A percentile compares a stretch with the other conserved stretches of the same genome.
These are phyloP conservation scores for Latheticus oryzae DNA, from an alignment of 2,888 invertebrate species.

Conservation along the genomic window DNA sequence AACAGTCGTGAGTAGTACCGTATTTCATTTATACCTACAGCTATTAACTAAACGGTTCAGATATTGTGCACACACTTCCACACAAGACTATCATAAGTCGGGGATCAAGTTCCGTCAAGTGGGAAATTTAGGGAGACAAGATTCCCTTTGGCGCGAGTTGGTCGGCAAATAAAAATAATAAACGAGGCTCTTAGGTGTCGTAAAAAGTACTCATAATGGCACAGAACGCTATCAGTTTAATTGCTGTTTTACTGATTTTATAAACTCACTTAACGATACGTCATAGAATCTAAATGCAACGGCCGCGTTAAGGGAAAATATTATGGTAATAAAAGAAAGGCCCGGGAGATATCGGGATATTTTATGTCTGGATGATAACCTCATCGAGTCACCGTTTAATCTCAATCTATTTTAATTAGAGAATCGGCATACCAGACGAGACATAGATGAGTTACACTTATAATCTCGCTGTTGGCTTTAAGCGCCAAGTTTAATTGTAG, in stretches of 20 bases:
- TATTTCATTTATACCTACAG: slow-evolving; percentile 24
- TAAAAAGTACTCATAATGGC: slow-evolving; percentile 46
- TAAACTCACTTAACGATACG: slow-evolving; percentile 47
- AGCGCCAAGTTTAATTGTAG: slow-evolving; percentile 31
- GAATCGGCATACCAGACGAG: slow-evolving; percentile 20
- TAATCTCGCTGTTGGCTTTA: slow-evolving; percentile 3
- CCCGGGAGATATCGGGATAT: slow-evolving; percentile 28
- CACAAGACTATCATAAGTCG: slow-evolving; percentile 26
- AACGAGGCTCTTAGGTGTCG: slow-evolving; percentile 43
- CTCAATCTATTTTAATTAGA: slow-evolving; percentile 41
- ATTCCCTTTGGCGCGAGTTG: slow-evolving; percentile 30
- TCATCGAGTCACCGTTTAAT: slow-evolving; percentile 34
- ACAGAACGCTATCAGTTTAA: slow-evolving; percentile 48
- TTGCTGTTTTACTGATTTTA: slow-evolving; percentile 48
- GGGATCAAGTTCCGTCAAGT: slow-evolving; percentile 29
- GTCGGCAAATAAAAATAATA: slow-evolving; percentile 43
- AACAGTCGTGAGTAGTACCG: slow-evolving; percentile 20
- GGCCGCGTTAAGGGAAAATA: slow-evolving; percentile 45
- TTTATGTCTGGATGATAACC: slow-evolving; percentile 34
- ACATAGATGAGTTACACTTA: slow-evolving; percentile 16
- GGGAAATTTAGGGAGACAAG: slow-evolving; percentile 32
- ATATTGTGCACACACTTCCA: slow-evolving; percentile 19
- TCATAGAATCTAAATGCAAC: slow-evolving; percentile 46
- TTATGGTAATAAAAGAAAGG: slow-evolving; percentile 47
- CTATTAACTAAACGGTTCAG: slow-evolving; percentile 26